Base-by-base conservation (phyloP, 2,888 invertebrate species). In the Plebejus anna region DNA sequence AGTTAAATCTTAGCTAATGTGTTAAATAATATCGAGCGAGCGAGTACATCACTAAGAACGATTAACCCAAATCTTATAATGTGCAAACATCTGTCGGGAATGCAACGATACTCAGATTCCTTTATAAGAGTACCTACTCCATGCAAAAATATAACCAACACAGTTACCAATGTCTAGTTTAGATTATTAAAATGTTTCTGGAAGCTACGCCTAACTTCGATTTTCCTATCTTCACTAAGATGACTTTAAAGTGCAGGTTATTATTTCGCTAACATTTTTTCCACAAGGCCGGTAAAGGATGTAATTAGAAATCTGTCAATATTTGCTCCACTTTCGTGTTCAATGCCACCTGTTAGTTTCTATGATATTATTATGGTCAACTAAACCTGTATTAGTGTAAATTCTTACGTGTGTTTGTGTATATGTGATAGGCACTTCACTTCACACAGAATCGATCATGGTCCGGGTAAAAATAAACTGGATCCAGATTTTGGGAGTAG, bases 401-500 rank as follows among this genome's bases (percentile, higher is more conserved):
- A 73, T 51, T 73, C 73, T 73, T 73, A 73, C 73, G 51, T 73
- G 73, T 73, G 47, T 51, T 80, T 83, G 81, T 70, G 36, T 84
- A 81, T 78, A 82, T 83, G 82, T 82, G 76, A 79, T 80, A 85
- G 82, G 82, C 80, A 80, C 80, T 85, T 88, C 87, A 84, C 90
- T 90, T 90, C 88, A 80, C 87, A 84, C 85, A 84, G 77, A 79
- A 84, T 82, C 82, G 81, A 78, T 77, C 81, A 82, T 81, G 79
- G 79, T 80, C 82, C 28, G 73, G 73, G 51, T 73, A 73, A 79
- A 76, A 78, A 79, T 80, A 76, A 77, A 77, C 78, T 76, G 77
- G 38, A 38, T 75, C 70, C 78, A 79, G 77, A 81, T 75, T 80
- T 78, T 79, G 80, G 76, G 79, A 77, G 87, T 88, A 84, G 79